Percentiles rank a stretch among this genome's conserved stretches.
Evolutionary conservation across 2,797 vertebrate species (phyloP).

Genomic region (Myiotriccus ornatus): DNA sequence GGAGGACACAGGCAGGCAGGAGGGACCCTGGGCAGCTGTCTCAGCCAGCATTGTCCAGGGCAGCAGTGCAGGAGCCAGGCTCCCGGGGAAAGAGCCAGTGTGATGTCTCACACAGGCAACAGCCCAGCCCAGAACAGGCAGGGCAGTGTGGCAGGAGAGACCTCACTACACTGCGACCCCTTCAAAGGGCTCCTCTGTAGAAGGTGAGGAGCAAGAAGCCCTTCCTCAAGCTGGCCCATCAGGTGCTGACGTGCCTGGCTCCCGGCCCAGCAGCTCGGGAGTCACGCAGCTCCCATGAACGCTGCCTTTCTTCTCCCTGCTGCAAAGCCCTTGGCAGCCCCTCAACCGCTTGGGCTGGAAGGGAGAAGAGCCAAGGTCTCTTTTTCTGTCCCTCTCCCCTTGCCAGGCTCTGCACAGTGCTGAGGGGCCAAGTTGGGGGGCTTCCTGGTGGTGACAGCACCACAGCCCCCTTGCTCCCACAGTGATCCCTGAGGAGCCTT

Average conservation of each 20-base stretch:
- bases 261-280: background rate
- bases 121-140: background rate
- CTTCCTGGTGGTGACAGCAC: background rate
- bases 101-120: rapidly evolving
- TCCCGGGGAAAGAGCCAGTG: background rate
- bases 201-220: background rate
- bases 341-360: background rate
- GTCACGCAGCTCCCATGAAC: slow-evolving; percentile 1
- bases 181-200: background rate
- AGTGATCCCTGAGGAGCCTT: background rate
- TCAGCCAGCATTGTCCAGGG: background rate
- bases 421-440: background rate
- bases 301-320: slow-evolving; percentile 21
- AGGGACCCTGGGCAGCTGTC: background rate
- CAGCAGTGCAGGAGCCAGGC: background rate
- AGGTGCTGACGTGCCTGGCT: slow-evolving; percentile 56
- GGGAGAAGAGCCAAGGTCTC: background rate
- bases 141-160: background rate
- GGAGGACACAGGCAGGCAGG: background rate
- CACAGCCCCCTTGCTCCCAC: background rate
- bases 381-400: background rate
- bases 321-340: slow-evolving; percentile 5
- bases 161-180: background rate
- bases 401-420: background rate
- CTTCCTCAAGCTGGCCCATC: background rate